Evolutionary conservation across 2,113 vertebrate genomes (phyloP).

Genomic region (Myiozetetes cayanensis): DNA sequence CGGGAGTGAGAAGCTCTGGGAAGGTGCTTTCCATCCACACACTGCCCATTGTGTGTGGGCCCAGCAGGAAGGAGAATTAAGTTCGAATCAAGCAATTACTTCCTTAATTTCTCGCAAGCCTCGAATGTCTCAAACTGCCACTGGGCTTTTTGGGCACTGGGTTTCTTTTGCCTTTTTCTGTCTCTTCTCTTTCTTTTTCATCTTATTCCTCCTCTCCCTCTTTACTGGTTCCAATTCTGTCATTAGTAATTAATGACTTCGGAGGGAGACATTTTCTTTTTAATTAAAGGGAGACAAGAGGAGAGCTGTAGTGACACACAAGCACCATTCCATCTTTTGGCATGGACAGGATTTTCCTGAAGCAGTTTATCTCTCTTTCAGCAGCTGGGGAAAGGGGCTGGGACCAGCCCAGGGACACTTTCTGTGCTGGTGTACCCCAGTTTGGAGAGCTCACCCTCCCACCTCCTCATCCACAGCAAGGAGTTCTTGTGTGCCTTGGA

Average conservation of each 20-base stretch:
- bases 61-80: not conserved
- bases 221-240: conserved; percentile 38
- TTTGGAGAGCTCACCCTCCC: not conserved
- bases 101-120: conserved; percentile 6
- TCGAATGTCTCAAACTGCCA: not conserved
- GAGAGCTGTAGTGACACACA: not conserved
- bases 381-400: not conserved
- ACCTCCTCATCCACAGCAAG: not conserved
- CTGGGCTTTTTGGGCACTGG: not conserved
- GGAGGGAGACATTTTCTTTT: conserved; percentile 45
- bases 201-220: not conserved
- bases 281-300: conserved; percentile 46
- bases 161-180: not conserved
- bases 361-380: not conserved
- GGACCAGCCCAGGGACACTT: accelerated
- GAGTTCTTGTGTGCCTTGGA: not conserved
- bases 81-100: conserved; percentile 10
- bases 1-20: not conserved
- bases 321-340: not conserved
- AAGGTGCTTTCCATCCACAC: not conserved
- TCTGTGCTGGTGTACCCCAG: not conserved
- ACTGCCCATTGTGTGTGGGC: not conserved
- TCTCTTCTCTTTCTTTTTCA: not conserved
- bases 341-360: not conserved
- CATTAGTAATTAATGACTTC: conserved; percentile 68